These are phyloP conservation scores for Melanargia galathea DNA, from an alignment of 2,888 invertebrate genomes.

Conservation along the genomic window DNA sequence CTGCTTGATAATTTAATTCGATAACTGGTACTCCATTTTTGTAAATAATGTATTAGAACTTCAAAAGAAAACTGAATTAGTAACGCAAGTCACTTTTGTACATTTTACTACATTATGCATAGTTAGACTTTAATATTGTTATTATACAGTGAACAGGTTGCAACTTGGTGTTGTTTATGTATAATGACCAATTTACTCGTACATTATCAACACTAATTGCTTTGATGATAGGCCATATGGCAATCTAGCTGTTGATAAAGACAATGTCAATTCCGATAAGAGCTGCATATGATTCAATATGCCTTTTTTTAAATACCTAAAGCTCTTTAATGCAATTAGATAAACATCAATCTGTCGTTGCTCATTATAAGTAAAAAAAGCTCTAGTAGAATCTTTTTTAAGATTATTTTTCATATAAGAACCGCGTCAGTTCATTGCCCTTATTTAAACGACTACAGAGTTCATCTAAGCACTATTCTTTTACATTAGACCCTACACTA, in stretches of 20 bases:
- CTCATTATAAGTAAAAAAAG: not conserved
- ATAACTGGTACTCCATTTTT: too few relatives aligned
- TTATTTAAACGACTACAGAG: not conserved
- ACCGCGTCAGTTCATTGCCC: not conserved
- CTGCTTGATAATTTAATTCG: too few relatives aligned
- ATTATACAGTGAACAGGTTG: too few relatives aligned
- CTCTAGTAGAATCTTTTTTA: not conserved
- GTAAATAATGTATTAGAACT: too few relatives aligned
- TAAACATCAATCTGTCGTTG: not conserved
- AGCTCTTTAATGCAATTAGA: conserved; percentile 14
- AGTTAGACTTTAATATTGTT: too few relatives aligned
- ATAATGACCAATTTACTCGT: not conserved
- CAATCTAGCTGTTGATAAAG: not conserved
- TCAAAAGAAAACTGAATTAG: too few relatives aligned
- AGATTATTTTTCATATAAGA: not conserved
- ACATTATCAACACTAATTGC: not conserved
- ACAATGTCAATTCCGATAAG: not conserved
- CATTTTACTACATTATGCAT: too few relatives aligned
- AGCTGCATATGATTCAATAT: not conserved
- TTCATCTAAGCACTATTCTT: not conserved
- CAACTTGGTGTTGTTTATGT: not conserved
- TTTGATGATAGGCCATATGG: not conserved
- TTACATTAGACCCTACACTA: too few relatives aligned
- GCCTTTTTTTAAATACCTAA: not conserved
- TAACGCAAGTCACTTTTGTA: too few relatives aligned